Conservation (phyloP, 2,797 vertebrate genomes). For the Cottoperca gobio region DNA sequence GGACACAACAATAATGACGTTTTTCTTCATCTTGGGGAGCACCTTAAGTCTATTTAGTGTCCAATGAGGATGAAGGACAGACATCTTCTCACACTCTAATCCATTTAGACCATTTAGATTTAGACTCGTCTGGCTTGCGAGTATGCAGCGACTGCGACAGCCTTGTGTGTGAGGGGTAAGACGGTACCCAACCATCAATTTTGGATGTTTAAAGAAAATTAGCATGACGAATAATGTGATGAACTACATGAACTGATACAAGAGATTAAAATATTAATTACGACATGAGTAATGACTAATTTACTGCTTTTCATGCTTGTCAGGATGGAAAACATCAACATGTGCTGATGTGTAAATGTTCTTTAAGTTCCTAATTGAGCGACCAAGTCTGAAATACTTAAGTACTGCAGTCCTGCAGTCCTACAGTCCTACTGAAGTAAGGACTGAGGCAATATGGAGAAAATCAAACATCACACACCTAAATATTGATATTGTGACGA, state of each 20-base stretch:
- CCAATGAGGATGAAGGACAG: conserved; percentile 17
- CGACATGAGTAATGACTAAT: conserved; percentile 63
- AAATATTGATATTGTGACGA: too few species aligned
- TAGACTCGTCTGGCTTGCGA: conserved; percentile 26
- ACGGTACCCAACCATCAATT: conserved; percentile 11
- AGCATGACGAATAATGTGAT: conserved; percentile 50
- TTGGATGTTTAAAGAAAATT: conserved; percentile 61
- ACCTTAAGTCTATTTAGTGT: neutral
- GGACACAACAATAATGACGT: neutral
- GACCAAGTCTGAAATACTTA: conserved; percentile 18
- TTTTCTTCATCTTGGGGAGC: neutral
- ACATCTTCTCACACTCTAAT: conserved; percentile 50
- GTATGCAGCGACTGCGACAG: conserved; percentile 7
- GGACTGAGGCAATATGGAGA: too few species aligned
- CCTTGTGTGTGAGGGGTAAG: conserved; percentile 18
- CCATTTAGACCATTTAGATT: too few species aligned
- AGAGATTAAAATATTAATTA: conserved; percentile 62
- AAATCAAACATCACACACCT: too few species aligned
- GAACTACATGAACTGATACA: conserved; percentile 56
- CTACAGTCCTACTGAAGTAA: too few species aligned
- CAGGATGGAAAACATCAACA: conserved; percentile 57
- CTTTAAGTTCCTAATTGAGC: conserved; percentile 33
- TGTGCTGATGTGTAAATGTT: conserved; percentile 40
- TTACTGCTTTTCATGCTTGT: conserved; percentile 70
- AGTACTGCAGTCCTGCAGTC: too few species aligned